Percentiles rank a stretch among this genome's conserved stretches.
These are phyloP conservation scores for Anastrepha obliqua DNA, from an alignment of 1,140 invertebrate genomes.

Conservation along the genomic window DNA sequence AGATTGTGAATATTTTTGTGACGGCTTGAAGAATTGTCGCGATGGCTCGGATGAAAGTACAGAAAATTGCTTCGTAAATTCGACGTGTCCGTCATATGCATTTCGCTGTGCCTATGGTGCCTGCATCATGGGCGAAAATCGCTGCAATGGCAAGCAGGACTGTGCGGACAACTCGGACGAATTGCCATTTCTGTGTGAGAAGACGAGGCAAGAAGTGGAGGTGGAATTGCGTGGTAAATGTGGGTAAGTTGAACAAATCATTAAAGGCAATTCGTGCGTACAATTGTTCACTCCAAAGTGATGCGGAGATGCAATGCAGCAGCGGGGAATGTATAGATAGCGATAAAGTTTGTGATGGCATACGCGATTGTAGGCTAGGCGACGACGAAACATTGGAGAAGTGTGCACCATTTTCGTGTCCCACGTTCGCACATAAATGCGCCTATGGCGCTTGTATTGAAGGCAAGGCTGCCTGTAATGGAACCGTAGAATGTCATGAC, in stretches of 20 bases:
- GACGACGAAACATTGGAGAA: conserved; percentile 78
- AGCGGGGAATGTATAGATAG: conserved; percentile 62
- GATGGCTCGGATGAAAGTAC: conserved; percentile 80
- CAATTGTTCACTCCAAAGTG: background rate
- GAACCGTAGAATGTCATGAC: conserved; percentile 77
- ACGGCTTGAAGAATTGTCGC: conserved; percentile 76
- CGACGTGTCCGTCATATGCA: conserved; percentile 72
- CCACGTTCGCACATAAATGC: conserved; percentile 74
- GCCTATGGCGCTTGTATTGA: conserved; percentile 81
- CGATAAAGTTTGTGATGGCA: conserved; percentile 76
- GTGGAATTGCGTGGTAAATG: background rate
- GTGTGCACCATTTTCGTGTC: conserved; percentile 75
- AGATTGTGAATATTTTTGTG: conserved; percentile 66
- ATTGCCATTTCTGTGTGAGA: conserved; percentile 45
- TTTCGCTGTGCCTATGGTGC: conserved; percentile 79
- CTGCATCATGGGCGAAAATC: conserved; percentile 77
- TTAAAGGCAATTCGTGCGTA: too few species aligned
- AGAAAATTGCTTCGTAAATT: conserved; percentile 62
- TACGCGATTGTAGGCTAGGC: conserved; percentile 76
- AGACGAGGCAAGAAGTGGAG: background rate
- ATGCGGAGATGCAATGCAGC: conserved; percentile 61
- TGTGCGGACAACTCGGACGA: conserved; percentile 86
- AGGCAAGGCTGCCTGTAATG: conserved; percentile 77
- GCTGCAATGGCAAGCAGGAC: conserved; percentile 79
- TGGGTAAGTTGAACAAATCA: conserved; percentile 17